Percentiles rank a stretch among this genome's conserved stretches.
Conservation (phyloP, 2,888 invertebrate genomes). For the Pseudoips prasinana region DNA sequence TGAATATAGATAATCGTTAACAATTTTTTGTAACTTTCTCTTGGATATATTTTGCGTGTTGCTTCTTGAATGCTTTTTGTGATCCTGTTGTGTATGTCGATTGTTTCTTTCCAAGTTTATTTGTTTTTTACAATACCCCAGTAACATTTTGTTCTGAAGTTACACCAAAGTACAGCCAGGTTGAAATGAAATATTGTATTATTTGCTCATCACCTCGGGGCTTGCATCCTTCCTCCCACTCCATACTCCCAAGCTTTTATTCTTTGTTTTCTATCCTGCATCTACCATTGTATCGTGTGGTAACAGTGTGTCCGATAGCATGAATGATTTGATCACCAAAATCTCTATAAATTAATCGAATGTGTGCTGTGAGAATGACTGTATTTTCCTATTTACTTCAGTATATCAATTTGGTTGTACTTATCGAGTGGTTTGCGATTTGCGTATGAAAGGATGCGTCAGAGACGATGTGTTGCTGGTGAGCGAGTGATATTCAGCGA, state of each 20-base stretch:
- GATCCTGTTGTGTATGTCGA: conserved; percentile 1
- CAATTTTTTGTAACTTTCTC: conserved; percentile 35
- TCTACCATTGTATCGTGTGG: conserved; percentile 50
- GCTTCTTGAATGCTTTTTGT: conserved; percentile 13
- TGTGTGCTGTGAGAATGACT: conserved; percentile 24
- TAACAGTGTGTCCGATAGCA: conserved; percentile 28
- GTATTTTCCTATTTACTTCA: conserved; percentile 22
- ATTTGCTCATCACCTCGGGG: conserved; percentile 63
- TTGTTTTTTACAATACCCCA: too few relatives aligned
- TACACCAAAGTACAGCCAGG: conserved; percentile 71
- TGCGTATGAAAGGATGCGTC: conserved; percentile 47
- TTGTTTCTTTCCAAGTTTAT: too few relatives aligned
- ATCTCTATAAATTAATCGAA: conserved; percentile 12
- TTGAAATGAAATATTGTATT: conserved; percentile 50
- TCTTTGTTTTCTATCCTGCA: conserved; percentile 57
- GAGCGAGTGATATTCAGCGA: conserved; percentile 79
- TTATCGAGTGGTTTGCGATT: conserved; percentile 66
- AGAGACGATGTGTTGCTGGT: conserved; percentile 43
- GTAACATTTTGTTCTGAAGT: conserved; percentile 11
- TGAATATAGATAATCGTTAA: conserved; percentile 45
- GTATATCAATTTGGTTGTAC: conserved; percentile 74
- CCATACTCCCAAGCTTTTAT: conserved; percentile 39
- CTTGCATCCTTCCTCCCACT: conserved; percentile 55
- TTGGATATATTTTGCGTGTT: conserved; percentile 26
- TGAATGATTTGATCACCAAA: conserved; percentile 17